Conservation (phyloP, 2,888 invertebrate genomes). For the Encarsia formosa region DNA sequence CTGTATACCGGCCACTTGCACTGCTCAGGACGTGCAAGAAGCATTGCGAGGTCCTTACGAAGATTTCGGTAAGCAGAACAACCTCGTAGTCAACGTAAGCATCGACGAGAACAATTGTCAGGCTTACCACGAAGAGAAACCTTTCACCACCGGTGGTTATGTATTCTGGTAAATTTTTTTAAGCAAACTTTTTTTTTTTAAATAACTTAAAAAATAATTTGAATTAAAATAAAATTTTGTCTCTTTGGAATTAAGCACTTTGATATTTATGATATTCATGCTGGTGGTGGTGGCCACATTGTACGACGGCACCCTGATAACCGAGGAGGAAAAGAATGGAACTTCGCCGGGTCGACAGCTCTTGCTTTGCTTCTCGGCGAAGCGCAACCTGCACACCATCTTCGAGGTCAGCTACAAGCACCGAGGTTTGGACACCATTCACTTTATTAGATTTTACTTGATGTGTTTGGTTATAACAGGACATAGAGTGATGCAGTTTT, state of each 20-base stretch:
- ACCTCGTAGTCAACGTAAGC: slow-evolving; percentile 29
- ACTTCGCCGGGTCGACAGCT: slow-evolving; percentile 22
- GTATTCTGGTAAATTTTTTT: background rate
- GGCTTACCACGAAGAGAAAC: slow-evolving; percentile 13
- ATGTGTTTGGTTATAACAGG: slow-evolving; percentile 32
- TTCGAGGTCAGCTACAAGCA: slow-evolving; percentile 30
- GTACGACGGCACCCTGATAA: slow-evolving; percentile 12
- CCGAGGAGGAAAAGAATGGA: slow-evolving; percentile 1
- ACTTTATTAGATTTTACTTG: slow-evolving; percentile 33
- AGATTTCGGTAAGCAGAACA: slow-evolving; percentile 41
- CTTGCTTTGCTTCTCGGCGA: slow-evolving; percentile 39
- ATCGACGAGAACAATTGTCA: slow-evolving; percentile 34
- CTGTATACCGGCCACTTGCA: slow-evolving; percentile 62
- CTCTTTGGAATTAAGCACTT: background rate
- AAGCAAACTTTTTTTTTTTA: background rate
- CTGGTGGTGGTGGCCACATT: slow-evolving; percentile 9
- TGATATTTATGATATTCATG: background rate
- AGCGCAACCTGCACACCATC: slow-evolving; percentile 34
- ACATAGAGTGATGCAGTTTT: slow-evolving; percentile 35
- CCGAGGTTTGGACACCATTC: slow-evolving; percentile 37
- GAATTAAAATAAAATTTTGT: background rate
- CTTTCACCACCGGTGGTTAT: background rate
- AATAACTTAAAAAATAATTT: too few species aligned
- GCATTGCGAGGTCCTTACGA: slow-evolving; percentile 53
- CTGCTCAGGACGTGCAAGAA: slow-evolving; percentile 55